Evolutionary conservation across 2,797 vertebrate species (phyloP), one percentile per base, ranked within the genome.

Genomic region (Catamblyrhynchus diadema): DNA sequence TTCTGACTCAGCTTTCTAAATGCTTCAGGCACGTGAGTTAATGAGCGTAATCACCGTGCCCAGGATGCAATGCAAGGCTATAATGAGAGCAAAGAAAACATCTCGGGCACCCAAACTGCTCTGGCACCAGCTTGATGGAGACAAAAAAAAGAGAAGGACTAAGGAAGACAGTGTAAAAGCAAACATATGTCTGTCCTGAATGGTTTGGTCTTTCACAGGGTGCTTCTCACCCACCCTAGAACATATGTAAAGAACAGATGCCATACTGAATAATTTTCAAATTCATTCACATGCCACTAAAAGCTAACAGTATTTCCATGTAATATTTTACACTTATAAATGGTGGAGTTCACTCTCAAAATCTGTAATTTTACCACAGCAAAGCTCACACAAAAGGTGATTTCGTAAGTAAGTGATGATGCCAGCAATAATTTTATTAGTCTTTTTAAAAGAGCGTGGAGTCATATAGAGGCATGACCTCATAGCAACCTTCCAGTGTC

Each of bases 161-260:
- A 22, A 42, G 51, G 16, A 61, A 12, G 14, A 39, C 4, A 13
- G 11, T 20, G 4, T 17, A n/a, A 48, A 54, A 74, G 28, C 32
- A 66, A 60, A 67, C 5, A 0, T 9, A 3, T 3, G 3, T 5
- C 44, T 2, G 0, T 41, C 17, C 30, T 14, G 16, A 42, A 27
- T 14, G 32, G 48, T 56, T 25, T 13, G 18, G 32, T 50, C 27
- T 45, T 60, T 10, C 17, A 27, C 8, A 33, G 23, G 7, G 14
- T 28, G 27, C 23, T 60, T 54, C 64, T 70, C 48, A 22, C 12
- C n/a, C 20, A 10, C 21, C n/a, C 12, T 16, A 12, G 12, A 20
- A 12, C 2, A 1, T 14, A 15, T 1, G 1, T 44, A 27, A 82
- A 45, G 7, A 61, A 54, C 2, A 35, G 8, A 10, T 16, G 24